Conservation (phyloP, 2,888 invertebrate genomes). For the Terebella lapidaria region DNA sequence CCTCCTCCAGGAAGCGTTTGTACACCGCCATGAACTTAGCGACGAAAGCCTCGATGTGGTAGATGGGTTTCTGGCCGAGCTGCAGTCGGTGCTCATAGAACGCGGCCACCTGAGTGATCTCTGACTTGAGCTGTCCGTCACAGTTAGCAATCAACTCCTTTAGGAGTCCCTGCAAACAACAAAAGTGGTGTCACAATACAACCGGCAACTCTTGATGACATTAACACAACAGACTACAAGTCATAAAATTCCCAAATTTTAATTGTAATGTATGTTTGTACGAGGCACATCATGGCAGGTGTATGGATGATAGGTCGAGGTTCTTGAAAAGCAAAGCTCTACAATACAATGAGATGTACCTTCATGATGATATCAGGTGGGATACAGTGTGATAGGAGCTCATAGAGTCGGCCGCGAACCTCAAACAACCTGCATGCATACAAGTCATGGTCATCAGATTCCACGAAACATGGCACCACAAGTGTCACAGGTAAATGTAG, state of each 20-base stretch:
- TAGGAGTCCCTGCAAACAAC: conserved; percentile 64
- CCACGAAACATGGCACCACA: not conserved
- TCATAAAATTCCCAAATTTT: no score
- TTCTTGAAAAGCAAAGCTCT: not conserved
- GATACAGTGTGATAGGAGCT: conserved; percentile 87
- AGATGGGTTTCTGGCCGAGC: conserved; percentile 88
- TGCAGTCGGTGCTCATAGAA: conserved; percentile 88
- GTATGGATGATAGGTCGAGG: no score
- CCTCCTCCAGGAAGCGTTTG: conserved; percentile 76
- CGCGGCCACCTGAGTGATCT: conserved; percentile 80
- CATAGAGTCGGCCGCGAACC: conserved; percentile 83
- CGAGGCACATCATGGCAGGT: no score
- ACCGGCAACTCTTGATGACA: not conserved
- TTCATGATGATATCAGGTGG: conserved; percentile 85
- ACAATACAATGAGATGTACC: conserved; percentile 50
- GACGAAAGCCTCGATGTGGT: conserved; percentile 95
- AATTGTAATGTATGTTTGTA: no score
- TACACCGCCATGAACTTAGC: conserved; percentile 94
- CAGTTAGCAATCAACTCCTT: conserved; percentile 81
- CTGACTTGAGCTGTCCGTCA: conserved; percentile 81
- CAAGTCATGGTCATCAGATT: not conserved
- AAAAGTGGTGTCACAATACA: no score
- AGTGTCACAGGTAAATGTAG: no score
- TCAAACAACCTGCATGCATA: conserved; percentile 69
- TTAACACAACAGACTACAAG: no score